Evolutionary conservation across 2,888 invertebrate genomes (phyloP).

Genomic region (Lamellibrachia satsuma): DNA sequence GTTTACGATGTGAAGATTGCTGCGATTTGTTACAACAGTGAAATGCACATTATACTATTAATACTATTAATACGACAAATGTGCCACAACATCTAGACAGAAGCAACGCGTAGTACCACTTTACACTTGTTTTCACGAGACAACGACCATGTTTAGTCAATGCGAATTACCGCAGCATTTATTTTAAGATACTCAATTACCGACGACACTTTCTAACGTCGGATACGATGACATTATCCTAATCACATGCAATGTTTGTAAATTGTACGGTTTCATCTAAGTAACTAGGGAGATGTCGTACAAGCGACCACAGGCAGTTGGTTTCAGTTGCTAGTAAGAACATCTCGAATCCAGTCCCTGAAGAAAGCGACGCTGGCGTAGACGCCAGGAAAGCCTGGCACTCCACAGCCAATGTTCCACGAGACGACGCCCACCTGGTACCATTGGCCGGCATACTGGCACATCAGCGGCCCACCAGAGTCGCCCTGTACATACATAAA

Average conservation of each 20-base stretch:
- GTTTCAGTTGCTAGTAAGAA: not conserved
- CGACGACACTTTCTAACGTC: not conserved
- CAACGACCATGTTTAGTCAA: not conserved
- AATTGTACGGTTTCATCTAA: not conserved
- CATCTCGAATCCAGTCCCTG: constrained; percentile 46
- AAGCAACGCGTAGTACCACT: not conserved
- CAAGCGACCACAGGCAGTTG: not conserved
- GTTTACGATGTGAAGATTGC: too few species aligned
- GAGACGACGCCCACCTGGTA: constrained; percentile 53
- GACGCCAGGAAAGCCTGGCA: constrained; percentile 49
- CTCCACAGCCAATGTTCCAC: constrained; percentile 51
- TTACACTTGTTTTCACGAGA: not conserved
- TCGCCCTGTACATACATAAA: constrained; percentile 47
- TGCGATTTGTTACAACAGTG: not conserved
- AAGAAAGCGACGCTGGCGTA: constrained; percentile 51
- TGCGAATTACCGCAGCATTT: not conserved
- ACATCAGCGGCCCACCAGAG: constrained; percentile 51
- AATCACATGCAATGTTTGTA: not conserved
- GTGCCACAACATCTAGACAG: not conserved
- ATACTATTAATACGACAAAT: not conserved
- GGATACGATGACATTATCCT: not conserved
- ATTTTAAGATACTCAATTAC: not conserved
- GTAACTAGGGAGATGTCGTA: not conserved
- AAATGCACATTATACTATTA: too few species aligned
- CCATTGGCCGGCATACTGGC: constrained; percentile 48